Evolutionary conservation across 2,888 invertebrate species (phyloP).

Genomic region (Ceramica pisi): DNA sequence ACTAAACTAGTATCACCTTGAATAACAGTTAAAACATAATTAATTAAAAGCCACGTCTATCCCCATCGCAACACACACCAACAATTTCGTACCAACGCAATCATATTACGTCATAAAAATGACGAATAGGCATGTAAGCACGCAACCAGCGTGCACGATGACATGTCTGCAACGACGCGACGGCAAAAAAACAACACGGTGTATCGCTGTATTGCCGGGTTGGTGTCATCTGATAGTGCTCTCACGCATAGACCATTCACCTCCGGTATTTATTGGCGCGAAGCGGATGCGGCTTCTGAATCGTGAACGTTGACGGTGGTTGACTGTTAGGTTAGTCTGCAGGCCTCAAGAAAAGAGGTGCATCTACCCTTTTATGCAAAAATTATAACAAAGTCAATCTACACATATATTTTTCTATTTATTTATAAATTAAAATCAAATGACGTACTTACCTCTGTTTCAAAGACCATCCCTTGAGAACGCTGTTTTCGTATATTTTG

Average conservation of each 20-base stretch:
- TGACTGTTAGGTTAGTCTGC: no score
- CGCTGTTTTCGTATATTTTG: no score
- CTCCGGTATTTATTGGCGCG: conserved; percentile 79
- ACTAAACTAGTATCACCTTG: background rate
- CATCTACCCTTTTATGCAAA: background rate
- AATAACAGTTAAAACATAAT: background rate
- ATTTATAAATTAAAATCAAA: no score
- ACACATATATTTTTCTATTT: no score
- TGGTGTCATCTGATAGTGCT: conserved; percentile 81
- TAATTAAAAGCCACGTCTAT: conserved; percentile 59
- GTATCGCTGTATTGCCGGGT: conserved; percentile 59
- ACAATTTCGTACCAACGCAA: conserved; percentile 75
- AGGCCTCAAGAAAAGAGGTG: background rate
- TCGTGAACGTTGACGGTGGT: conserved; percentile 69
- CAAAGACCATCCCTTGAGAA: no score
- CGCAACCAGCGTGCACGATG: conserved; percentile 78
- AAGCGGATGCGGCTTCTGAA: conserved; percentile 82
- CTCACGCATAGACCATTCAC: conserved; percentile 86
- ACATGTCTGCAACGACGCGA: conserved; percentile 64
- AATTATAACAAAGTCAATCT: no score
- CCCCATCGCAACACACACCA: conserved; percentile 30
- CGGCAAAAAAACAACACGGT: conserved; percentile 73
- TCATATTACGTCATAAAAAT: conserved; percentile 88
- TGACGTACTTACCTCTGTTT: no score
- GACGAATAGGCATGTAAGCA: conserved; percentile 84